Conservation (phyloP, 2,113 vertebrate genomes). For the Axis porcinus region DNA sequence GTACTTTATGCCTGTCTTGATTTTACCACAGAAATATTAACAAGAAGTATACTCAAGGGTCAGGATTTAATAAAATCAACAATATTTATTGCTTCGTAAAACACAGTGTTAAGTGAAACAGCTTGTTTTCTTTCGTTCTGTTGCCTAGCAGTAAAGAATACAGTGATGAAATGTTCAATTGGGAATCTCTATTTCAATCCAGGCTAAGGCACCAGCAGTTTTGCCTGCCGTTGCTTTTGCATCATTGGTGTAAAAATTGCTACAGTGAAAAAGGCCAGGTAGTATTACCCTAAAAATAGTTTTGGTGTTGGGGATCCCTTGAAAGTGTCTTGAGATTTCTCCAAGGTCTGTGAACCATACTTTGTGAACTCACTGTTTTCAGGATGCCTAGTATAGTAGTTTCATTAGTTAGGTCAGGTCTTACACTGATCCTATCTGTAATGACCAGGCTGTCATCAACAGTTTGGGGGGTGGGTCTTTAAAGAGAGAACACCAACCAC, state of each 20-base stretch:
- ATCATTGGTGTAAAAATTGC: not conserved
- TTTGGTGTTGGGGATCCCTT: not conserved
- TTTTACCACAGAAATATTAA: not conserved
- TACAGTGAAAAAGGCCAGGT: not conserved
- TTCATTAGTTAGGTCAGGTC: too few species aligned
- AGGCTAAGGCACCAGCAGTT: not conserved
- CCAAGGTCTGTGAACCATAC: not conserved
- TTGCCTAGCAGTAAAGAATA: rapidly evolving
- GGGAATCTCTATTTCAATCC: not conserved
- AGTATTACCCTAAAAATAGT: not conserved
- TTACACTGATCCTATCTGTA: not conserved
- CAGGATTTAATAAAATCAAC: not conserved
- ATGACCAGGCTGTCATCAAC: not conserved
- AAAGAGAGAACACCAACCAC: not conserved
- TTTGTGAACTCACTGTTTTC: not conserved
- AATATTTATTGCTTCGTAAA: not conserved
- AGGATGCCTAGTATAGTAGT: not conserved
- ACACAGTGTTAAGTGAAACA: not conserved
- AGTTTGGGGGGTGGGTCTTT: not conserved
- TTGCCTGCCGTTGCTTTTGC: not conserved
- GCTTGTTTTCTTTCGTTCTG: not conserved
- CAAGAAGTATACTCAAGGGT: not conserved
- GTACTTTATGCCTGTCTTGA: not conserved
- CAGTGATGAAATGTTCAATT: not conserved
- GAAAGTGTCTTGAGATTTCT: not conserved